Evolutionary conservation across 2,113 vertebrate species (phyloP), one percentile per base, ranked within the genome.

Genomic region (Microtus ochrogaster): DNA sequence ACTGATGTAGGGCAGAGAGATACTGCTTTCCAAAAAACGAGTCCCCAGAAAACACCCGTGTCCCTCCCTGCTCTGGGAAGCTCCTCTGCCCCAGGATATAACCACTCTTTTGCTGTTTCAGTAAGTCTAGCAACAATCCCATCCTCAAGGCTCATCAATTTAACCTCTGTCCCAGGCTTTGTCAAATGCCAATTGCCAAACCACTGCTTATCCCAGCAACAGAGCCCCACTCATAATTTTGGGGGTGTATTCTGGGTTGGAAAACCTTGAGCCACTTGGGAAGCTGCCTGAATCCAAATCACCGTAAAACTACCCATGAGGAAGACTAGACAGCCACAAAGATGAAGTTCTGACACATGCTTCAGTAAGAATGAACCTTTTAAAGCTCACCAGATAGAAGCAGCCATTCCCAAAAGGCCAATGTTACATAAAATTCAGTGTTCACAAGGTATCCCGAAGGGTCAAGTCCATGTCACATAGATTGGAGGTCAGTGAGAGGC

Each of bases 21-120:
- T 1, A 11, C 7, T 11, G 11, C 19, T 11, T 12, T n/a, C 0
- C 21, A 19, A 1, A 1, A 66, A 22, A 58, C 7, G 2, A 12
- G 22, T 8, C 49, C 28, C 24, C 36, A 28, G 4, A 17, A 3
- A 5, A n/a, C 65, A 1, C 41, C 21, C 44, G 3, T 33, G 24
- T 17, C 66, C 72, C 0, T 2, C 13, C 36, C 36, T 0, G 5
- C 65, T 36, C 61, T 7, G 2, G 16, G 36, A 26, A 41, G 39
- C 66, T 81, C 22, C 41, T 19, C 0, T 11, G 6, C 33, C 14
- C 47, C 61, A 63, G 3, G 30, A 61, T 68, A 65, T 0, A 30
- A 11, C 33, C 8, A 0, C 26, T 39, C 28, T 21, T 74, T 4
- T 55, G 1, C 68, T 52, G 0, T 41, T 33, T 7, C 19, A 19